These are phyloP conservation scores for Brachyalestes nurse DNA, from an alignment of 2,797 vertebrate species.

Conservation along the genomic window DNA sequence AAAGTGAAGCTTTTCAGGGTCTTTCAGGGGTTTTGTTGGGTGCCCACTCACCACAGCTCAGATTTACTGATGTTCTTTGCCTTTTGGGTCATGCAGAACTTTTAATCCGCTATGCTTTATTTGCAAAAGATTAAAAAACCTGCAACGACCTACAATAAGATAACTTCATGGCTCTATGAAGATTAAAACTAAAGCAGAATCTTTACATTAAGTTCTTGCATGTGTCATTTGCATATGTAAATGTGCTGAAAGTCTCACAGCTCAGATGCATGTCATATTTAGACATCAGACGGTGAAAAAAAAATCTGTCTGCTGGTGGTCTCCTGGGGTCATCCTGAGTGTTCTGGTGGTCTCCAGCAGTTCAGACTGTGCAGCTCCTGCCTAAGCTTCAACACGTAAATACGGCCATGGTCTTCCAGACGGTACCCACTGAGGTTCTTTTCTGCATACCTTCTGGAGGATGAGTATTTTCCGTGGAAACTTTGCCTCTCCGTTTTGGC, in stretches of 20 bases:
- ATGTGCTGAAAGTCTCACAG: not conserved
- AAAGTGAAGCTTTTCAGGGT: not conserved
- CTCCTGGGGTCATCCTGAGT: conserved; percentile 23
- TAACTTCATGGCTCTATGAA: too few species aligned
- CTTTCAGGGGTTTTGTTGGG: not conserved
- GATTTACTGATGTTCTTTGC: not conserved
- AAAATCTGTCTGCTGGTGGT: conserved; percentile 36
- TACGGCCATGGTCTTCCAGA: not conserved
- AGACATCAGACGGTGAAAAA: not conserved
- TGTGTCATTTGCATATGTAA: too few species aligned
- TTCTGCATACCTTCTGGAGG: not conserved
- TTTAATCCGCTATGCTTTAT: not conserved
- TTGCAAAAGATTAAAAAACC: too few species aligned
- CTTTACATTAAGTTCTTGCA: too few species aligned
- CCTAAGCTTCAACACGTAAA: not conserved
- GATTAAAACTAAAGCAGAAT: too few species aligned
- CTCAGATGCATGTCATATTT: conserved; percentile 2
- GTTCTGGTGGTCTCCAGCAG: conserved; percentile 20
- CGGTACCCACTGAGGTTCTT: not conserved
- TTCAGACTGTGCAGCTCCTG: not conserved
- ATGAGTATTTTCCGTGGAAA: not conserved
- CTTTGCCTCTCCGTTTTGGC: conserved; percentile 19
- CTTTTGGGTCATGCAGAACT: not conserved
- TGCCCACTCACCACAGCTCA: conserved; percentile 1
- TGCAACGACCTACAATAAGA: too few species aligned